A percentile compares a stretch with the other conserved stretches of the same genome.
Conservation (phyloP, 2,113 vertebrate species). For the Plecotus auritus region DNA sequence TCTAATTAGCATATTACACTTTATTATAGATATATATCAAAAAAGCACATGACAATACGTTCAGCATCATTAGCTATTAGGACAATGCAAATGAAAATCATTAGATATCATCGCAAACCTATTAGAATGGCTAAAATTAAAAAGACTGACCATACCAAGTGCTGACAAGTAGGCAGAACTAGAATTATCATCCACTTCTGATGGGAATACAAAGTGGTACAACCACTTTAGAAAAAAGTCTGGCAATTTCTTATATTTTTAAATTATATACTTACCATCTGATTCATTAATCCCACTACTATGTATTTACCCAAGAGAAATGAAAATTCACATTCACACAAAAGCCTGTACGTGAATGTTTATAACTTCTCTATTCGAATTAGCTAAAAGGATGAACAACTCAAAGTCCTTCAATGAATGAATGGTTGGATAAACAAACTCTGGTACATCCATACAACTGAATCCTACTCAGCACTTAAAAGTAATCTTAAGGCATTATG, state of each 20-base stretch:
- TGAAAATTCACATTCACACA: not conserved
- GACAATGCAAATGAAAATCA: slow-evolving; percentile 9
- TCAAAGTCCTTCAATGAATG: not conserved
- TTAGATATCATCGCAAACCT: not conserved
- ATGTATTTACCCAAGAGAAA: not conserved
- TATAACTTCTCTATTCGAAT: not conserved
- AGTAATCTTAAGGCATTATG: not conserved
- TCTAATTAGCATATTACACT: too few relatives aligned
- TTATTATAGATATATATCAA: not conserved
- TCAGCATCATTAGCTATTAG: not conserved
- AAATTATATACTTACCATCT: not conserved
- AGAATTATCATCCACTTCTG: not conserved
- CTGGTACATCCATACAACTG: not conserved
- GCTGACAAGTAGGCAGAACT: not conserved
- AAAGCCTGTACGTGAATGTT: not conserved
- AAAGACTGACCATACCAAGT: not conserved
- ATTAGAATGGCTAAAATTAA: not conserved
- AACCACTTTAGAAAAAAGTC: not conserved
- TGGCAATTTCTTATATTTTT: not conserved
- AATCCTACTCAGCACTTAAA: not conserved
- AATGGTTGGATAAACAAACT: not conserved
- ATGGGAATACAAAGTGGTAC: not conserved
- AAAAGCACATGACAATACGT: not conserved
- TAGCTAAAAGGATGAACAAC: not conserved
- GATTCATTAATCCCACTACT: not conserved